Evolutionary conservation across 2,797 vertebrate species (phyloP).

Genomic region (Myotis vivesi): DNA sequence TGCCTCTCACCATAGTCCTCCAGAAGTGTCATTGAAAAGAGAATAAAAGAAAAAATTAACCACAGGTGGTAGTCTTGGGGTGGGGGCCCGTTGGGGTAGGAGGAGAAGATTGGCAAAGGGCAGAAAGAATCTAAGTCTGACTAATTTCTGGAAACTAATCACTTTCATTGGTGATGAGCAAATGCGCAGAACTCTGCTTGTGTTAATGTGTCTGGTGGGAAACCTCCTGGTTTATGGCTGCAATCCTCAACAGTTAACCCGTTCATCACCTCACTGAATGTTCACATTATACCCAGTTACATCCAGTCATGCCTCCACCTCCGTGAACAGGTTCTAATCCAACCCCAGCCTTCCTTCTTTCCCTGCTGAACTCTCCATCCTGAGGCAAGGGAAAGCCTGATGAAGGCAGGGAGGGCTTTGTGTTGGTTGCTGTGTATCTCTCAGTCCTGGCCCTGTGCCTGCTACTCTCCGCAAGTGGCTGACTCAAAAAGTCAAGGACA

Average conservation of each 20-base stretch:
- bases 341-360: neutral
- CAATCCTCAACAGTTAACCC: neutral
- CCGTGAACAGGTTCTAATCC: neutral
- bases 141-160: neutral
- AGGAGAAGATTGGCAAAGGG: neutral
- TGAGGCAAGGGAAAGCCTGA: neutral
- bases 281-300: neutral
- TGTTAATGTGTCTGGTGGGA: neutral
- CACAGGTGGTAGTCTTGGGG: neutral
- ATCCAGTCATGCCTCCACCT: neutral
- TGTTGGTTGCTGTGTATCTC: neutral
- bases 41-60: neutral
- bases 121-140: neutral
- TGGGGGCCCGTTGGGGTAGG: neutral
- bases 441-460: neutral
- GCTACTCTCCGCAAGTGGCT: neutral
- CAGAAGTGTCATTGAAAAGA: neutral
- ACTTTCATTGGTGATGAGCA: neutral
- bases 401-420: neutral
- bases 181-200: neutral
- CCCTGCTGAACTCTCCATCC: rapidly evolving
- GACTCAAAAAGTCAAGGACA: neutral
- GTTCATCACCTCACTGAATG: neutral
- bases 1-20: neutral
- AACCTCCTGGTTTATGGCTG: neutral